These are phyloP conservation scores for Panulirus ornatus DNA, from an alignment of 1,140 invertebrate species.

Conservation along the genomic window DNA sequence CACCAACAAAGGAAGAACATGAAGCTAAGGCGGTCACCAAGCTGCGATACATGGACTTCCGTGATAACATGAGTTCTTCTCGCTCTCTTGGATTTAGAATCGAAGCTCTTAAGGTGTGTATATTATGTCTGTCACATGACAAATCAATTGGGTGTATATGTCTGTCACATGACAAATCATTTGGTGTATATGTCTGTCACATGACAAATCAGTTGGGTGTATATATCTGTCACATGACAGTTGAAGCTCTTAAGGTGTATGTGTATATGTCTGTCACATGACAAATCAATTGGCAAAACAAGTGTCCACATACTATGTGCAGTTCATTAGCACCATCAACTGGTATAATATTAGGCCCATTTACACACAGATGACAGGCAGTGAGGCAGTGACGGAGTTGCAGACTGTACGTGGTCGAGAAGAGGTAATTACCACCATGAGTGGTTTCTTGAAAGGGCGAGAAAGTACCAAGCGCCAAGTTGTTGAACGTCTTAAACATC, in stretches of 20 bases:
- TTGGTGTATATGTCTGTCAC: too few species aligned
- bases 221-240: too few species aligned
- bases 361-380: conserved; percentile 76
- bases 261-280: too few species aligned
- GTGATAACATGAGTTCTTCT: conserved; percentile 95
- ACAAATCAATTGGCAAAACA: too few species aligned
- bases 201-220: too few species aligned
- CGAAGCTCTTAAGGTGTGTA: conserved; percentile 92
- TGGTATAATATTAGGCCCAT: neutral
- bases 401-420: conserved; percentile 85
- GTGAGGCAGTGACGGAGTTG: conserved; percentile 80
- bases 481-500: conserved; percentile 86
- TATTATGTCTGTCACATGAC: neutral
- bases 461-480: conserved; percentile 85
- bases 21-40: conserved; percentile 90
- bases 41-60: conserved; percentile 96
- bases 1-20: conserved; percentile 91
- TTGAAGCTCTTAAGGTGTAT: too few species aligned
- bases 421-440: conserved; percentile 89
- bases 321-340: too few species aligned
- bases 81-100: conserved; percentile 95
- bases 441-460: conserved; percentile 86
- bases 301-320: too few species aligned
- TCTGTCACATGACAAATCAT: too few species aligned
- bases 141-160: too few species aligned